phyloP scores from a whole-genome alignment of 2,797 vertebrate genomes.

The Malacoraja senta region DNA sequence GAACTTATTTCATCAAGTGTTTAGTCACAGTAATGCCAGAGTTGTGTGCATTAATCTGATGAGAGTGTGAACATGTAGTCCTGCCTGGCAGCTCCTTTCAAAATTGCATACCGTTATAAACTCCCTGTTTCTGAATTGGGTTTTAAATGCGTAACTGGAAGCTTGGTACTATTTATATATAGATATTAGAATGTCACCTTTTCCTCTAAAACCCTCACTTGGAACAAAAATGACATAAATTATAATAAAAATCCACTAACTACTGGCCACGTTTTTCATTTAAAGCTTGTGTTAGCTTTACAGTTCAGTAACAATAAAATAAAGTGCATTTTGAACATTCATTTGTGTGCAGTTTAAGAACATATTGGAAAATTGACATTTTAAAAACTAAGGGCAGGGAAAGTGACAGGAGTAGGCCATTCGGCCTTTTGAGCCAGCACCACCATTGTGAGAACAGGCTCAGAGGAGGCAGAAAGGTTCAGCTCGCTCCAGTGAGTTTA shows the following conservation, averaged over 20 bases:
- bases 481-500: too few relatives aligned
- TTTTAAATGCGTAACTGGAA: background rate
- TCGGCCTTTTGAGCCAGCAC: too few relatives aligned
- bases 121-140: background rate
- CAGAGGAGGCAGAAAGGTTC: too few relatives aligned
- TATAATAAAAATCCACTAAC: too few relatives aligned
- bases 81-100: background rate
- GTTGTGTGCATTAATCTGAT: background rate
- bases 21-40: background rate
- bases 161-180: background rate
- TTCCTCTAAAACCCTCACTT: background rate
- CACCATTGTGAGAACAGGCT: too few relatives aligned
- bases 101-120: background rate
- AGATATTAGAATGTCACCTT: background rate
- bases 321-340: constrained; percentile 24
- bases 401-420: too few relatives aligned
- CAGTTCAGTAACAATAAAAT: background rate
- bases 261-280: background rate
- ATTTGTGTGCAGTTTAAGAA: background rate
- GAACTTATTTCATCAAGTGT: background rate
- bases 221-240: too few relatives aligned
- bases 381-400: too few relatives aligned
- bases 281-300: background rate
- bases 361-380: too few relatives aligned
- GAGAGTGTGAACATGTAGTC: background rate